Evolutionary conservation across 2,797 vertebrate genomes (phyloP).

Genomic region (Sebastes cheni): DNA sequence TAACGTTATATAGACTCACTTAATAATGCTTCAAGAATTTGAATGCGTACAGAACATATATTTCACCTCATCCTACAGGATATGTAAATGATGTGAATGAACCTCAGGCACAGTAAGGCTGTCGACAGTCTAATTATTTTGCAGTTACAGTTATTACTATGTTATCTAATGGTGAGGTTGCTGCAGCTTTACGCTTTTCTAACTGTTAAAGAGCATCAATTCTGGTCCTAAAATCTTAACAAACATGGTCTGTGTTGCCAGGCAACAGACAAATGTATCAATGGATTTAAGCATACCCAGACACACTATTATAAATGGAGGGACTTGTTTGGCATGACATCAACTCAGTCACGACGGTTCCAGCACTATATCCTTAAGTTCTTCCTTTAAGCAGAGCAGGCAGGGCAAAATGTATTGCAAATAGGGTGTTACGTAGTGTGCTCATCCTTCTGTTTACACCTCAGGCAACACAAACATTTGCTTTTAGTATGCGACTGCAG

Average conservation of each 20-base stretch:
- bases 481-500: constrained; percentile 36
- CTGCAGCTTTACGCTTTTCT: constrained; percentile 32
- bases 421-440: constrained; percentile 46
- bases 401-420: constrained; percentile 53
- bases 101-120: neutral
- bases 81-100: constrained; percentile 6
- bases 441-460: constrained; percentile 66
- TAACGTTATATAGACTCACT: neutral
- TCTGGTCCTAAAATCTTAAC: constrained; percentile 45
- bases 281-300: constrained; percentile 62
- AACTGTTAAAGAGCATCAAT: constrained; percentile 52
- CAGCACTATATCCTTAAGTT: constrained; percentile 49
- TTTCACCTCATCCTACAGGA: neutral
- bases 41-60: neutral
- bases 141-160: constrained; percentile 5
- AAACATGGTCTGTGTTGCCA: constrained; percentile 68
- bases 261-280: constrained; percentile 73
- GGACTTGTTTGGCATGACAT: constrained; percentile 66
- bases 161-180: constrained; percentile 16
- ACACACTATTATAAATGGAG: constrained; percentile 65
- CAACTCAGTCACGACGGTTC: constrained; percentile 47
- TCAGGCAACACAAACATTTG: constrained; percentile 57
- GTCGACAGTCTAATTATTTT: constrained; percentile 10
- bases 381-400: constrained; percentile 48
- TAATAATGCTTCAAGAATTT: neutral